Conservation (phyloP, 2,888 invertebrate species). For the Philereme vetulata region DNA sequence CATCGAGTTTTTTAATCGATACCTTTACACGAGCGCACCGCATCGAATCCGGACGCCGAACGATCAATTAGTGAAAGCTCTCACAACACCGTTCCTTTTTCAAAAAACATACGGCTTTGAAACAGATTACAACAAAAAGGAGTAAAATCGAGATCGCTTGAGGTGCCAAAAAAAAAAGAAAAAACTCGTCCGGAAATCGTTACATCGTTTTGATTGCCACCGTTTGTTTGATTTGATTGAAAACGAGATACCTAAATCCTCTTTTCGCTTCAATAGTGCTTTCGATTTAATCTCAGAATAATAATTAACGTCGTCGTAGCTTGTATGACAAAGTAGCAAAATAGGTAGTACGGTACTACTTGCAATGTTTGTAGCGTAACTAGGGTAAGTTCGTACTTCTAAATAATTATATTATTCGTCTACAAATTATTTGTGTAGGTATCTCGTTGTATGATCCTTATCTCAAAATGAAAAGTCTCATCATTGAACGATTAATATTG, state of each 20-base stretch:
- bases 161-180: slow-evolving; percentile 63
- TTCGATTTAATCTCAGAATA: slow-evolving; percentile 25
- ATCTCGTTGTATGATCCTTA: too few relatives aligned
- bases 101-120: slow-evolving; percentile 69
- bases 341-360: too few relatives aligned
- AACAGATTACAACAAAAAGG: slow-evolving; percentile 63
- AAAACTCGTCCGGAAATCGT: slow-evolving; percentile 65
- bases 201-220: slow-evolving; percentile 66
- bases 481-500: too few relatives aligned
- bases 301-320: slow-evolving; percentile 6
- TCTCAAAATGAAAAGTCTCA: too few relatives aligned
- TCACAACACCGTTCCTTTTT: slow-evolving; percentile 67
- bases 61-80: slow-evolving; percentile 78
- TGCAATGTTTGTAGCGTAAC: too few relatives aligned
- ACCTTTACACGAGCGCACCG: slow-evolving; percentile 59
- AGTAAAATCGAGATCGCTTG: slow-evolving; percentile 52
- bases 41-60: slow-evolving; percentile 61
- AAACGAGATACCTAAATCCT: slow-evolving; percentile 47
- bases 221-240: slow-evolving; percentile 62
- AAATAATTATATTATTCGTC: too few relatives aligned
- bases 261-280: slow-evolving; percentile 30
- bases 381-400: too few relatives aligned
- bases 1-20: slow-evolving; percentile 61
- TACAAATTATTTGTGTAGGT: too few relatives aligned
- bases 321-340: background rate